Percentiles rank a stretch among this genome's conserved stretches.
These are phyloP conservation scores for Nymphalis urticae DNA, from an alignment of 2,888 invertebrate genomes.

Conservation along the genomic window DNA sequence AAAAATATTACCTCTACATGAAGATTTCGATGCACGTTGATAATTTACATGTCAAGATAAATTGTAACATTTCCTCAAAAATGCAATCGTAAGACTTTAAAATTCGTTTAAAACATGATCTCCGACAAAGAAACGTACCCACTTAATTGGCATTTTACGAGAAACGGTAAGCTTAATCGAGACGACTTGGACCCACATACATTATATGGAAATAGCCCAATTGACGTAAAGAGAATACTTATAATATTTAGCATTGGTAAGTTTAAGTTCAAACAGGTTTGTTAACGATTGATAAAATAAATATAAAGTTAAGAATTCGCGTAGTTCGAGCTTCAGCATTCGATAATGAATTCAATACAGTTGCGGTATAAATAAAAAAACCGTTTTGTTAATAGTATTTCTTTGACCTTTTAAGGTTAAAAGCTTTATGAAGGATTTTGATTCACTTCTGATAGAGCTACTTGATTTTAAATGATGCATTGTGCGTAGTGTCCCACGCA, in stretches of 20 bases:
- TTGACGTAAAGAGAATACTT: constrained; percentile 23
- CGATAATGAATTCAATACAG: background rate
- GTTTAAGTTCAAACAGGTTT: constrained; percentile 30
- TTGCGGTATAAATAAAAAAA: background rate
- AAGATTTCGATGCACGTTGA: constrained; percentile 17
- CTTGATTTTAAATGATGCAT: constrained; percentile 69
- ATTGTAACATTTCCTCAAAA: constrained; percentile 17
- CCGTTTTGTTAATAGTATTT: constrained; percentile 21
- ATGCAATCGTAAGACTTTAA: constrained; percentile 21
- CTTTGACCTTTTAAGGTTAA: constrained; percentile 37
- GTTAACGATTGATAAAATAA: background rate
- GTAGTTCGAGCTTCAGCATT: background rate
- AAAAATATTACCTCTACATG: constrained; percentile 57
- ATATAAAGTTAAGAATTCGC: background rate
- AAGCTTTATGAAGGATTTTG: constrained; percentile 38
- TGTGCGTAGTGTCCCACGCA: constrained; percentile 75
- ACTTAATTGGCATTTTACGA: constrained; percentile 38
- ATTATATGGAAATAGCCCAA: constrained; percentile 11
- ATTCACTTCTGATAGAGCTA: constrained; percentile 46
- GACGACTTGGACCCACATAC: constrained; percentile 6
- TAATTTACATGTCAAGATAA: constrained; percentile 42
- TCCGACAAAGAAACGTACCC: background rate
- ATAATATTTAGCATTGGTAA: constrained; percentile 29
- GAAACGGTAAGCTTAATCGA: constrained; percentile 29
- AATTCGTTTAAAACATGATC: constrained; percentile 21